Percentiles rank a stretch among this genome's conserved stretches.
phyloP scores from a whole-genome alignment of 2,797 vertebrate species.

The Phalanger gymnotis region DNA sequence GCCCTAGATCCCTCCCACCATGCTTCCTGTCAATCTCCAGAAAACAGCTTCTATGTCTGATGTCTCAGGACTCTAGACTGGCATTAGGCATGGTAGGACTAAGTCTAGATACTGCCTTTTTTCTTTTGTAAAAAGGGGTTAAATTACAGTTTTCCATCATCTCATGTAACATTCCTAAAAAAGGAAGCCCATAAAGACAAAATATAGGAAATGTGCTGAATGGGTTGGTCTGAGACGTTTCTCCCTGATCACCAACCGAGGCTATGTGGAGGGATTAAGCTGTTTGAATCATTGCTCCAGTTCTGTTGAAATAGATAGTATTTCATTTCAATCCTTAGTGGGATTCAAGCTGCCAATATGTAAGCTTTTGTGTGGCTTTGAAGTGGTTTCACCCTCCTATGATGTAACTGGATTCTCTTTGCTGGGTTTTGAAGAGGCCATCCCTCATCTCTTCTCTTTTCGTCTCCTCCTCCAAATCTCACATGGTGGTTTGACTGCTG shows the following conservation, averaged over 20 bases:
- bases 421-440: constrained; percentile 64
- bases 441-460: constrained; percentile 49
- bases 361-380: constrained; percentile 77
- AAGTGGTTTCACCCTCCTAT: constrained; percentile 80
- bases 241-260: constrained; percentile 72
- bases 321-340: constrained; percentile 80
- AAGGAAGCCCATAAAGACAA: constrained; percentile 57
- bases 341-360: constrained; percentile 80
- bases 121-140: constrained; percentile 55
- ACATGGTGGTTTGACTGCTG: not conserved
- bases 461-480: constrained; percentile 20
- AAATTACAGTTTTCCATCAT: constrained; percentile 54
- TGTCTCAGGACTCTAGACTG: not conserved
- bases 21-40: not conserved
- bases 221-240: constrained; percentile 37
- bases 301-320: constrained; percentile 79
- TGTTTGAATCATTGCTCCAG: constrained; percentile 75
- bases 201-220: not conserved
- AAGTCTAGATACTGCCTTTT: not conserved
- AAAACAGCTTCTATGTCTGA: not conserved
- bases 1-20: not conserved
- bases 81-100: constrained; percentile 63
- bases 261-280: constrained; percentile 76
- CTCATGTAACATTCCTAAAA: constrained; percentile 54
- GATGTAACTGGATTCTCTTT: constrained; percentile 82